phyloP scores from a whole-genome alignment of 2,797 vertebrate genomes.

The Austrolebias charrua region DNA sequence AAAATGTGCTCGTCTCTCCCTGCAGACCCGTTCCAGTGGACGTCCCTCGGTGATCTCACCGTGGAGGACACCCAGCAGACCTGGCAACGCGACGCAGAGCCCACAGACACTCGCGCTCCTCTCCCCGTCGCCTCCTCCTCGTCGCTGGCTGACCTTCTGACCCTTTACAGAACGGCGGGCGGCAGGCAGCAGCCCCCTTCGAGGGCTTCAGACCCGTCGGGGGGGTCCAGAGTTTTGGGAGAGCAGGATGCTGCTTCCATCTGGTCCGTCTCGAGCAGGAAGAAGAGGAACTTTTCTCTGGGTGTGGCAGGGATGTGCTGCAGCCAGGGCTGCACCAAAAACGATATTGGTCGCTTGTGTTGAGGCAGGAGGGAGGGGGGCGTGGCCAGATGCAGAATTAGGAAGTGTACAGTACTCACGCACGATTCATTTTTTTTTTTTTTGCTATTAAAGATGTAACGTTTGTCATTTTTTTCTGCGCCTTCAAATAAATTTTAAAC shows the following conservation, averaged over 20 bases:
- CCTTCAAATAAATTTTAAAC: constrained; percentile 53
- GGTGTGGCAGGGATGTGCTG: constrained; percentile 85
- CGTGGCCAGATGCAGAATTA: constrained; percentile 5
- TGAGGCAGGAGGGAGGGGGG: constrained; percentile 64
- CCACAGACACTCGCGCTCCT: constrained; percentile 22
- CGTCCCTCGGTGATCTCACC: constrained; percentile 36
- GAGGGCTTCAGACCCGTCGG: background rate
- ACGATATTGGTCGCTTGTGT: constrained; percentile 84
- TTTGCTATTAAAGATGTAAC: constrained; percentile 18
- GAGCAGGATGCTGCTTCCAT: constrained; percentile 20
- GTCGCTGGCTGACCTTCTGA: constrained; percentile 72
- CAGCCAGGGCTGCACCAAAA: constrained; percentile 85
- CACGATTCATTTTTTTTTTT: background rate
- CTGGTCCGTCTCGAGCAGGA: constrained; percentile 65
- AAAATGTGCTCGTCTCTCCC: background rate
- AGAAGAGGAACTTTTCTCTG: constrained; percentile 79
- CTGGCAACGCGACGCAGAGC: constrained; percentile 28
- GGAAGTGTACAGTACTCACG: constrained; percentile 7
- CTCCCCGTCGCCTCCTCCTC: constrained; percentile 16
- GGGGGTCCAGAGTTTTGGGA: constrained; percentile 10
- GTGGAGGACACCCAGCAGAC: constrained; percentile 25
- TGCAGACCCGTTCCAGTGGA: constrained; percentile 58
- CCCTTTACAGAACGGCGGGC: constrained; percentile 25
- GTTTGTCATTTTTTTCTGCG: constrained; percentile 14
- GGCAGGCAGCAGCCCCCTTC: constrained; percentile 22